Evolutionary conservation across 1,140 invertebrate species (phyloP).

Genomic region (Holcopasites calliopsidis): DNA sequence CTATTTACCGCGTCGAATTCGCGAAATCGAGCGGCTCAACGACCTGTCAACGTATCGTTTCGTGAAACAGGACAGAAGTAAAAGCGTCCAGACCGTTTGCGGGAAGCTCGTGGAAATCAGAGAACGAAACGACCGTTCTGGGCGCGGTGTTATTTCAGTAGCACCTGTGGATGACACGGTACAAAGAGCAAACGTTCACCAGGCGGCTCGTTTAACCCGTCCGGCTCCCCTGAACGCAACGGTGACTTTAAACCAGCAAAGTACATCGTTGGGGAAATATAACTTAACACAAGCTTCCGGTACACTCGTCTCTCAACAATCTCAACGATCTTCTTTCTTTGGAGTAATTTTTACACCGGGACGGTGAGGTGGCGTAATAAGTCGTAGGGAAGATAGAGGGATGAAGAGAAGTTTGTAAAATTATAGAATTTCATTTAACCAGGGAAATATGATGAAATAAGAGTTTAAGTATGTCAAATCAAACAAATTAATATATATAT

Average conservation of each 20-base stretch:
- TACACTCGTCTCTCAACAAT: too few species aligned
- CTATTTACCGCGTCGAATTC: neutral
- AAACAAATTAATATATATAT: too few species aligned
- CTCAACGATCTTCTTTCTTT: too few species aligned
- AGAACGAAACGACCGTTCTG: neutral
- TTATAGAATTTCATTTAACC: too few species aligned
- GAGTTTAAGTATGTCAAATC: too few species aligned
- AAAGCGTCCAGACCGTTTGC: neutral
- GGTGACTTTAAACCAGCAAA: conserved; percentile 9
- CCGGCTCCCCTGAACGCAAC: neutral
- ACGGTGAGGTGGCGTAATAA: too few species aligned
- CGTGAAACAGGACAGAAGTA: neutral
- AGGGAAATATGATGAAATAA: too few species aligned
- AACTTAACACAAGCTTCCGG: too few species aligned
- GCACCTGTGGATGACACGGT: conserved; percentile 36
- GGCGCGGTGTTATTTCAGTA: conserved; percentile 12
- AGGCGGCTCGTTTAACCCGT: conserved; percentile 9
- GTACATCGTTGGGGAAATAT: too few species aligned
- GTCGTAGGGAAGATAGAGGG: too few species aligned
- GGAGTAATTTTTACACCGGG: too few species aligned
- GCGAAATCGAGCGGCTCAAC: neutral
- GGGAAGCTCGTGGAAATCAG: neutral
- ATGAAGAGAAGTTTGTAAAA: too few species aligned
- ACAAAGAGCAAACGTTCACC: conserved; percentile 33
- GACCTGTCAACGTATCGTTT: neutral